Evolutionary conservation across 2,888 invertebrate species (phyloP), one percentile per base, ranked within the genome.

Genomic region (Harpalus rubripes): DNA sequence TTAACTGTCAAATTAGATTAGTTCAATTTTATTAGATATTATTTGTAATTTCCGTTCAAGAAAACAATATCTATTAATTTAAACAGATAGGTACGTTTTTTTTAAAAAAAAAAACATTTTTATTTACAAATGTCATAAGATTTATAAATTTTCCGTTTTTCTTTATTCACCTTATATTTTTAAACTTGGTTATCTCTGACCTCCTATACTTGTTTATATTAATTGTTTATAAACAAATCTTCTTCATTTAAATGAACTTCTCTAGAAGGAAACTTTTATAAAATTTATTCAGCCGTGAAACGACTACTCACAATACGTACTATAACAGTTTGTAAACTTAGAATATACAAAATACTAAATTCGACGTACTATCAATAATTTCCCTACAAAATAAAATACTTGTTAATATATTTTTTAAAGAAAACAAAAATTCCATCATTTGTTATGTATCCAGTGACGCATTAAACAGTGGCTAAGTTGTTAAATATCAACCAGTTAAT

Each of bases 401-500:
- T 44, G 74, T 74, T 44, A 18, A 74, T 18, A 74, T 7, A 3
- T 63, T 8, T 58, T 22, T 8, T 41, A 58, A 58, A 56, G 78
- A 78, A 78, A 78, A 58, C 56, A 58, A 78, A 58, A 78, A 32
- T 58, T 7, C 7, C 32, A 26, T 15, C 15, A 78, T 78, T 12
- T 26, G 78, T 58, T 22, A 78, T n/a, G 39, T 72, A 0, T 78
- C 7, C 22, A 22, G 41, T 7, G 16, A 58, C 56, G 56, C 78
- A 58, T 76, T 32, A 44, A 12, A 26, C 58, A 58, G 58, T 32
- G 8, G 2, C 10, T 22, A 32, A 32, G 5, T 32, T 5, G 32
- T 76, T 18, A 78, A 78, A 78, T 78, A 26, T 78, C 56, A 78
- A 78, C 78, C 58, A 58, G 78, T 78, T 78, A 78, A 58, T 58